A percentile compares a stretch with the other conserved stretches of the same genome.
Evolutionary conservation across 1,140 invertebrate species (phyloP).

Genomic region (Cepaea nemoralis): DNA sequence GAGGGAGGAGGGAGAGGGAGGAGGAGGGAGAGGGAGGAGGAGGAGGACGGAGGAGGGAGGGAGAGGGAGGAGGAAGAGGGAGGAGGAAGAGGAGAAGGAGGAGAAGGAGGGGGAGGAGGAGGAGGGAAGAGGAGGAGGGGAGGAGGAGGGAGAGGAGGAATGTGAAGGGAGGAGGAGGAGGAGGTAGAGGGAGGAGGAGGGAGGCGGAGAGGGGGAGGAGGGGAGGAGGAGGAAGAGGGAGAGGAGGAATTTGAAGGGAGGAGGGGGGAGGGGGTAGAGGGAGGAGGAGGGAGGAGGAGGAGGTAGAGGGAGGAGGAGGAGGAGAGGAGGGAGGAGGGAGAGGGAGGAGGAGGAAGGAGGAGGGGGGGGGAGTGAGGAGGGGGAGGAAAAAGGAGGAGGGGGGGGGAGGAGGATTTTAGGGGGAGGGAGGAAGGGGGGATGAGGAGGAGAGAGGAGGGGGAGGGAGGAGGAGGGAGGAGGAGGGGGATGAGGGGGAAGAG

Average conservation of each 20-base stretch:
- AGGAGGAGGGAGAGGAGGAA: slow-evolving; percentile 13
- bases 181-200: not conserved
- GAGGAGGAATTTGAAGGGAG: not conserved
- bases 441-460: too few species aligned
- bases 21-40: too few species aligned
- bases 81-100: not conserved
- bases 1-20: not conserved
- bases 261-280: not conserved
- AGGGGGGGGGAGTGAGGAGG: too few species aligned
- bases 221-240: not conserved
- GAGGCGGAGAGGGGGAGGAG: not conserved
- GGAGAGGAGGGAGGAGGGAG: not conserved
- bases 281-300: slow-evolving; percentile 3
- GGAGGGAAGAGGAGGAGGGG: not conserved
- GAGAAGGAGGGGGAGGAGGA: not conserved
- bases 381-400: too few species aligned
- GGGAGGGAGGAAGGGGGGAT: too few species aligned
- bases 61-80: too few species aligned
- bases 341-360: not conserved
- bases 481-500: too few species aligned
- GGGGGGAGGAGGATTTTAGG: too few species aligned
- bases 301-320: slow-evolving; percentile 5
- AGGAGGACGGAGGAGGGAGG: too few species aligned
- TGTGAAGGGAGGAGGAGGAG: not conserved
- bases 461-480: too few species aligned